Base-by-base conservation (phyloP, 2,113 vertebrate genomes). In the Myotis lucifugus region DNA sequence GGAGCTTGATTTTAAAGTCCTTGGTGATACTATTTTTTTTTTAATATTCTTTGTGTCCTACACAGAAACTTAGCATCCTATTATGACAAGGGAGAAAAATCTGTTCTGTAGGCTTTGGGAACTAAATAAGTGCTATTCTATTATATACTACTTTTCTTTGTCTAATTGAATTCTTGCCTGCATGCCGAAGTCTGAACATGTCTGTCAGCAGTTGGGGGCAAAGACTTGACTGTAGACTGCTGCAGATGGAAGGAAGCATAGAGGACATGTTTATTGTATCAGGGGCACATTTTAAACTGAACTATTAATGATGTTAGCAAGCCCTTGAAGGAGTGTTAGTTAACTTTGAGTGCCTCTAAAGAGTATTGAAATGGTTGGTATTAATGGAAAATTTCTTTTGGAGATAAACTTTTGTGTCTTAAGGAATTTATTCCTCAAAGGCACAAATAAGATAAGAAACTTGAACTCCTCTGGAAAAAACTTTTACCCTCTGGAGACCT, bases 391-490 rank as follows among this genome's bases (percentile, higher is more conserved):
- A 72, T 72, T 79, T 21, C 34, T 73, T 95, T 89, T 86, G 73
- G 61, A 84, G 27, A 25, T 88, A 56, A 96, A 94, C 25, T 72
- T 83, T 96, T 77, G 70, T 92, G 29, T 79, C 73, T 77, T 96
- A 91, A 69, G 42, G 52, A 93, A 73, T 89, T 61, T 85, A 79
- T 90, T 96, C 14, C 34, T 72, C 72, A 77, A 73, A 91, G 64
- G 29, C 46, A 56, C 18, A 91, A 56, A 8, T 90, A 92, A 88
- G 64, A 61, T 85, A 82, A 88, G 82, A 84, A 87, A 87, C 25
- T 54, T 69, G 77, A n/a, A 14, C n/a, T 91, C 21, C 23, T 88
- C 46, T 40, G 23, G 34, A 67, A 67, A 72, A 86, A 90, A 18
- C n/a, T 78, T 91, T 91, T 61, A 70, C 17, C 15, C 0, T 46